A percentile compares a stretch with the other conserved stretches of the same genome.
Conservation (phyloP, 2,113 vertebrate species). For the Anarrhichthys ocellatus region DNA sequence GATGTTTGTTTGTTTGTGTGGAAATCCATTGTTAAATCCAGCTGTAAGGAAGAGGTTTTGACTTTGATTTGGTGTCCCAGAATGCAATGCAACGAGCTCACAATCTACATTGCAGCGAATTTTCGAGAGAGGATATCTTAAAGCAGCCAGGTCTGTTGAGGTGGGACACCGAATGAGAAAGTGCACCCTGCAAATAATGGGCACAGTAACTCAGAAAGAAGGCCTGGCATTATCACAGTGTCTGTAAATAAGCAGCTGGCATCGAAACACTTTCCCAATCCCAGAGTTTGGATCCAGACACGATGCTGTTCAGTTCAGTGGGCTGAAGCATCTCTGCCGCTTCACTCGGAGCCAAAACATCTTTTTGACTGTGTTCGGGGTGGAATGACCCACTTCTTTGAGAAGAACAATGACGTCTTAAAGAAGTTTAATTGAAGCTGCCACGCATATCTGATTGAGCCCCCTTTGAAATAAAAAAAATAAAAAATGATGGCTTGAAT, state of each 20-base stretch:
- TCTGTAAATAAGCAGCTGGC: constrained; percentile 70
- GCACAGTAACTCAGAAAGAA: constrained; percentile 50
- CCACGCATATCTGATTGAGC: constrained; percentile 69
- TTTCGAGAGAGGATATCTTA: constrained; percentile 28
- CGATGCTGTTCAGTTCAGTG: constrained; percentile 68
- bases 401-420: constrained; percentile 62
- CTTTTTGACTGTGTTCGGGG: constrained; percentile 56
- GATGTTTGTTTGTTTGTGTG: constrained; percentile 36
- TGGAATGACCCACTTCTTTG: constrained; percentile 73
- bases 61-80: constrained; percentile 31
- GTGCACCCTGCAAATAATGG: constrained; percentile 54
- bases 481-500: constrained; percentile 64
- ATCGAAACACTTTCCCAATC: constrained; percentile 47
- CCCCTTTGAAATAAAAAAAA: constrained; percentile 71
- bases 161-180: constrained; percentile 18
- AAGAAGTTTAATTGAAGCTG: constrained; percentile 75
- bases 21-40: constrained; percentile 31
- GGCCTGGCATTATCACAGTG: constrained; percentile 50
- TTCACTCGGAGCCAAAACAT: constrained; percentile 64
- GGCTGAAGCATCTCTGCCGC: constrained; percentile 68
- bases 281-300: constrained; percentile 67
- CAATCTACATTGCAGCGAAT: constrained; percentile 22
- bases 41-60: constrained; percentile 25
- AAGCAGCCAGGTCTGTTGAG: constrained; percentile 36
- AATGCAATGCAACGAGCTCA: constrained; percentile 28